phyloP scores from a whole-genome alignment of 2,113 vertebrate species.

The Nansenia antarctica region DNA sequence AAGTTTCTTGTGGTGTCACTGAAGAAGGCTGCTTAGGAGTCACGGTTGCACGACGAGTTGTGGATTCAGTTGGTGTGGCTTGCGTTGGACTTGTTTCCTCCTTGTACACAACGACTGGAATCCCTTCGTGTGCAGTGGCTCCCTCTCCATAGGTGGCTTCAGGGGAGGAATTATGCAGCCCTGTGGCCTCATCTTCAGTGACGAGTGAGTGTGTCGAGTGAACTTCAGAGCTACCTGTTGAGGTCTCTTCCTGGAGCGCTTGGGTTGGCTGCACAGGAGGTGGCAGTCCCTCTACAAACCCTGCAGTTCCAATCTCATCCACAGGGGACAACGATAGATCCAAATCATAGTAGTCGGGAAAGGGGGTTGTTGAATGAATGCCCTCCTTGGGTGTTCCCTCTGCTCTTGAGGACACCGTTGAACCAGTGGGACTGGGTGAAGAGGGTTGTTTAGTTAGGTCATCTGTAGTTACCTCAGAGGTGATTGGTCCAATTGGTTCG shows the following conservation, averaged over 20 bases:
- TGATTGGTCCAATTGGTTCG: conserved; percentile 20
- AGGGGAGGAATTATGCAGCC: neutral
- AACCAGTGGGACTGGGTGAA: conserved; percentile 11
- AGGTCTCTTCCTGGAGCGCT: neutral
- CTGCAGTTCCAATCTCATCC: conserved; percentile 29
- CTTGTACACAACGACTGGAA: conserved; percentile 1
- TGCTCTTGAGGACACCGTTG: neutral
- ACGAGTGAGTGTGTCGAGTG: conserved; percentile 31
- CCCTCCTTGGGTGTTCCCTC: conserved; percentile 6
- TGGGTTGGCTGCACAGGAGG: neutral
- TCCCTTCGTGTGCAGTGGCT: conserved; percentile 1
- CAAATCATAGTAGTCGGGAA: conserved; percentile 23
- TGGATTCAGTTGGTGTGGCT: neutral
- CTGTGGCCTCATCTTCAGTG: neutral
- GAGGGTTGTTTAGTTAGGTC: neutral
- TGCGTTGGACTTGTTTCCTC: conserved; percentile 5
- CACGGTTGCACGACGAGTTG: neutral
- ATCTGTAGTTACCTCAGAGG: conserved; percentile 16
- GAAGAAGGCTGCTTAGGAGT: neutral
- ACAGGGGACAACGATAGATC: neutral
- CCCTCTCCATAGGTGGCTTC: neutral
- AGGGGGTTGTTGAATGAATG: conserved; percentile 29
- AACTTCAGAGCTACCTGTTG: neutral
- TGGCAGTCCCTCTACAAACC: conserved; percentile 31
- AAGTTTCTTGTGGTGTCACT: conserved; percentile 19